phyloP scores from a whole-genome alignment of 2,888 invertebrate species.

The Hypena proboscidalis region DNA sequence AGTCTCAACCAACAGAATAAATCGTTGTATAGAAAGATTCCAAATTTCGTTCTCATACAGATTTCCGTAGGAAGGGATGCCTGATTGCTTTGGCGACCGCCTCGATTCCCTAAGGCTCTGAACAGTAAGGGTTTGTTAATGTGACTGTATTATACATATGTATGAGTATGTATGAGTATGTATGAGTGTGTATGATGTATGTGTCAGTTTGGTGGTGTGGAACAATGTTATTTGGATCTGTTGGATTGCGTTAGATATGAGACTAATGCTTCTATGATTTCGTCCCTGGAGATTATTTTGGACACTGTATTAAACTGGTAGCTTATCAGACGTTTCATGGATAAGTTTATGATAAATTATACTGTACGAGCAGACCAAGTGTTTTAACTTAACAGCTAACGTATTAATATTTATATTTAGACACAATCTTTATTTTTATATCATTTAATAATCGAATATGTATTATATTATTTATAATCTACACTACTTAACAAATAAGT shows the following conservation, averaged over 20 bases:
- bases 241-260: neutral
- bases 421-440: too few species aligned
- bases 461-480: too few species aligned
- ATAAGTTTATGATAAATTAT: too few species aligned
- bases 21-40: slow-evolving; percentile 42
- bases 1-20: slow-evolving; percentile 37
- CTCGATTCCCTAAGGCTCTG: slow-evolving; percentile 36
- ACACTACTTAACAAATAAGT: too few species aligned
- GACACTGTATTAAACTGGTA: neutral
- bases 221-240: slow-evolving; percentile 1
- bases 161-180: neutral
- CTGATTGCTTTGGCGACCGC: slow-evolving; percentile 45
- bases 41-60: slow-evolving; percentile 43
- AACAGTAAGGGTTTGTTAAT: slow-evolving; percentile 42
- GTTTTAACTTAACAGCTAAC: too few species aligned
- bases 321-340: too few species aligned
- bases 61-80: slow-evolving; percentile 37
- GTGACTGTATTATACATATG: slow-evolving; percentile 12
- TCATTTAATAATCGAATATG: too few species aligned
- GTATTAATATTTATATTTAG: too few species aligned
- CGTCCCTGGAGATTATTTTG: neutral
- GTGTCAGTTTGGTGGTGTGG: slow-evolving; percentile 1
- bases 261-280: neutral
- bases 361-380: too few species aligned
- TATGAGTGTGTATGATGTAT: slow-evolving; percentile 2